Percentiles rank a stretch among this genome's conserved stretches.
Evolutionary conservation across 2,797 vertebrate species (phyloP).

Genomic region (Nannoperca obscura): DNA sequence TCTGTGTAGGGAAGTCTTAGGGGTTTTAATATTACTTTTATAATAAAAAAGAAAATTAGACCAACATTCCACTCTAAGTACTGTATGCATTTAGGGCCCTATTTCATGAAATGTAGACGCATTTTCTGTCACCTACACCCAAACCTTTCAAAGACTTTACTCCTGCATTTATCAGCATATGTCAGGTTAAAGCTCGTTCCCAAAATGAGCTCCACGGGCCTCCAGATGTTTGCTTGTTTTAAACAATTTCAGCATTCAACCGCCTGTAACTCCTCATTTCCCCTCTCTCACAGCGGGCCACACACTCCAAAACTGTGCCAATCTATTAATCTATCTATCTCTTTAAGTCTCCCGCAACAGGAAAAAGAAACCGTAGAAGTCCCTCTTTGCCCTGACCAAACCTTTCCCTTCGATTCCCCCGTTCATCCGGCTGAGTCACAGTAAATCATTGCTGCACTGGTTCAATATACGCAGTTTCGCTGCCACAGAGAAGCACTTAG

Average conservation of each 20-base stretch:
- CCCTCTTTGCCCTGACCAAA: neutral
- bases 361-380: conserved; percentile 15
- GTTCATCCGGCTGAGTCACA: conserved; percentile 52
- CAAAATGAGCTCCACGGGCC: neutral
- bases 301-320: neutral
- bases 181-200: neutral
- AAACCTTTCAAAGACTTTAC: neutral
- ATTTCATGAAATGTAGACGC: neutral
- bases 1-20: neutral
- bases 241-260: neutral
- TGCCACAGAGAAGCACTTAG: conserved; percentile 74
- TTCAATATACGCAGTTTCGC: conserved; percentile 58
- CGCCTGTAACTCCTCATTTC: neutral
- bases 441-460: conserved; percentile 67
- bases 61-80: neutral
- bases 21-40: neutral
- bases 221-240: neutral
- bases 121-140: neutral
- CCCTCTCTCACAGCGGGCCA: neutral
- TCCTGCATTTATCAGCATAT: neutral
- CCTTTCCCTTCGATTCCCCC: conserved; percentile 32
- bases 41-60: neutral
- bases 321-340: neutral
- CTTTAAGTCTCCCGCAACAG: neutral
- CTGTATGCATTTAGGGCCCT: neutral